Evolutionary conservation across 2,113 vertebrate species (phyloP).

Genomic region (Theristicus caerulescens): DNA sequence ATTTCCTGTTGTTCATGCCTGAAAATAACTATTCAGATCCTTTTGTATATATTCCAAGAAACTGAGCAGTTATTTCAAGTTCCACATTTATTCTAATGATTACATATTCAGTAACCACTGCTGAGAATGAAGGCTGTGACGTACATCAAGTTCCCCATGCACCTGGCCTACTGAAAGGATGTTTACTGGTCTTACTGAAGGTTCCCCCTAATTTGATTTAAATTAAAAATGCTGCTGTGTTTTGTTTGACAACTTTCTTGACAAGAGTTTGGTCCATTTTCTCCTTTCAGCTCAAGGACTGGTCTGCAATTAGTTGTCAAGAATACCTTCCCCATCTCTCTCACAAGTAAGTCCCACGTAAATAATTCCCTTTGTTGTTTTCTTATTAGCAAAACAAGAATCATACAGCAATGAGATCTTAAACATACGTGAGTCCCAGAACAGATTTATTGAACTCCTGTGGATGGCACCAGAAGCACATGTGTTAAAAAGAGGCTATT

Average conservation of each 20-base stretch:
- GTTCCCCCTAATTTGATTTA: background rate
- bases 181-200: background rate
- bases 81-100: background rate
- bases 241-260: background rate
- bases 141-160: background rate
- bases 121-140: background rate
- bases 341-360: background rate
- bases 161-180: background rate
- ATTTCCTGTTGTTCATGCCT: background rate
- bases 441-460: conserved; percentile 11
- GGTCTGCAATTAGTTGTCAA: background rate
- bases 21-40: background rate
- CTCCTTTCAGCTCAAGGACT: background rate
- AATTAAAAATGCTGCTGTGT: background rate
- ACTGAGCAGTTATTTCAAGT: background rate
- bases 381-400: background rate
- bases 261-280: background rate
- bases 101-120: background rate
- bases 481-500: background rate
- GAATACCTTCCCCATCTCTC: background rate
- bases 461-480: conserved; percentile 39
- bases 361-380: background rate
- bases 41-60: background rate
- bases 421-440: background rate
- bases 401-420: background rate